A percentile compares a stretch with the other conserved stretches of the same genome.
These are phyloP conservation scores for Hymenochirus boettgeri DNA, from an alignment of 2,113 vertebrate species.

Conservation along the genomic window DNA sequence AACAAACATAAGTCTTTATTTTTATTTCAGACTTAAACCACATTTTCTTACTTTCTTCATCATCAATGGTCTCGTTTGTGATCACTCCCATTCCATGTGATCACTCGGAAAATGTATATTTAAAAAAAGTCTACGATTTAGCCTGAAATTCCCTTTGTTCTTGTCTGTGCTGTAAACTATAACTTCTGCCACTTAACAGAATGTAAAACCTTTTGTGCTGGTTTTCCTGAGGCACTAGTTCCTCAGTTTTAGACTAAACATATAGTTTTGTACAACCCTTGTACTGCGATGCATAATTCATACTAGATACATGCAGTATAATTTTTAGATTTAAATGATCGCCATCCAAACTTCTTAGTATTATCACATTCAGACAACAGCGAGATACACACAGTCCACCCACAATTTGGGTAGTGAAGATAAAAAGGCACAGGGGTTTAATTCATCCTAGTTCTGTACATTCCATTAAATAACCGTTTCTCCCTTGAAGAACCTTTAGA, in stretches of 20 bases:
- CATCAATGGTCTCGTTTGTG: conserved; percentile 1
- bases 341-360: conserved; percentile 16
- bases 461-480: conserved; percentile 27
- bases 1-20: neutral
- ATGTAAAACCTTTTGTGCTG: conserved; percentile 30
- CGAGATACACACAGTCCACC: conserved; percentile 6
- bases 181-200: conserved; percentile 34
- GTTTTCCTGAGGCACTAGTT: conserved; percentile 14
- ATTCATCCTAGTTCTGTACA: conserved; percentile 20
- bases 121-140: conserved; percentile 11
- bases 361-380: conserved; percentile 5
- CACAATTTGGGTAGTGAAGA: conserved; percentile 30
- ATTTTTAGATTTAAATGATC: conserved; percentile 33
- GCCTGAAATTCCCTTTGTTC: conserved; percentile 40
- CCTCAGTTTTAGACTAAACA: conserved; percentile 21
- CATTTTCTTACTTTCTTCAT: neutral
- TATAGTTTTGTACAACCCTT: conserved; percentile 24
- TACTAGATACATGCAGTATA: conserved; percentile 21
- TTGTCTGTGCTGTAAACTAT: conserved; percentile 7
- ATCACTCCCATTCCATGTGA: conserved; percentile 5
- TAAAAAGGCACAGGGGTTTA: conserved; percentile 27
- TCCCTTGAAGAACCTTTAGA: conserved; percentile 35
- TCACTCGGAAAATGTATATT: neutral
- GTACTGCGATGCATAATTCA: conserved; percentile 35
- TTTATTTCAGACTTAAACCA: neutral